Evolutionary conservation across 2,888 invertebrate species (phyloP).

Genomic region (Helobdella robusta): DNA sequence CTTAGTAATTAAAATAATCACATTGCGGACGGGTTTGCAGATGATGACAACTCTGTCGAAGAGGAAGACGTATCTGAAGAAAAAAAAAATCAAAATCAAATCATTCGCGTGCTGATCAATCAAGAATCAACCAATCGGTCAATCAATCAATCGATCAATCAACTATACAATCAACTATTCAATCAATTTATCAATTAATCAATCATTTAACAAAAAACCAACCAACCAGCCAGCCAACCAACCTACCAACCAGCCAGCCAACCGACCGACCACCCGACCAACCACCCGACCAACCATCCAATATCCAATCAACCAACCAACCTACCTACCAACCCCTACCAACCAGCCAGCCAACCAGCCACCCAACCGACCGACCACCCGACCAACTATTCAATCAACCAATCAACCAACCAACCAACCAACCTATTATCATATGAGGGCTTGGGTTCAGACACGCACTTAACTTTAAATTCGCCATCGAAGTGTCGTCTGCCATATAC

Average conservation of each 20-base stretch:
- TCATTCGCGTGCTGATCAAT: not conserved
- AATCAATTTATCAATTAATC: not conserved
- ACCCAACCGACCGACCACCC: not conserved
- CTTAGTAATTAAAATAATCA: no score
- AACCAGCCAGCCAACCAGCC: no score
- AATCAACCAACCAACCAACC: not conserved
- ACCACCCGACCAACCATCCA: not conserved
- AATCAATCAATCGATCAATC: not conserved
- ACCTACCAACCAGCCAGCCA: not conserved
- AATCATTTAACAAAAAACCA: no score
- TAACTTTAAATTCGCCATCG: slow-evolving; percentile 22
- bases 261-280: not conserved
- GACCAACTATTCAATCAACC: not conserved
- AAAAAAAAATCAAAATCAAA: not conserved
- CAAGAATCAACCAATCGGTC: not conserved
- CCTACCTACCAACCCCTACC: not conserved
- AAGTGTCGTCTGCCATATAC: slow-evolving; percentile 19
- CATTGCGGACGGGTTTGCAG: slow-evolving; percentile 5
- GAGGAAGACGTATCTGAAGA: slow-evolving; percentile 24
- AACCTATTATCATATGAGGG: not conserved
- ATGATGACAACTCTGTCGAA: slow-evolving; percentile 25
- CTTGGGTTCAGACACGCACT: not conserved
- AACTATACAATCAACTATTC: not conserved
- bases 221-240: not conserved
- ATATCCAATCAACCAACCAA: not conserved